Conservation (phyloP, 1,140 invertebrate species). For the Adelges cooleyi region DNA sequence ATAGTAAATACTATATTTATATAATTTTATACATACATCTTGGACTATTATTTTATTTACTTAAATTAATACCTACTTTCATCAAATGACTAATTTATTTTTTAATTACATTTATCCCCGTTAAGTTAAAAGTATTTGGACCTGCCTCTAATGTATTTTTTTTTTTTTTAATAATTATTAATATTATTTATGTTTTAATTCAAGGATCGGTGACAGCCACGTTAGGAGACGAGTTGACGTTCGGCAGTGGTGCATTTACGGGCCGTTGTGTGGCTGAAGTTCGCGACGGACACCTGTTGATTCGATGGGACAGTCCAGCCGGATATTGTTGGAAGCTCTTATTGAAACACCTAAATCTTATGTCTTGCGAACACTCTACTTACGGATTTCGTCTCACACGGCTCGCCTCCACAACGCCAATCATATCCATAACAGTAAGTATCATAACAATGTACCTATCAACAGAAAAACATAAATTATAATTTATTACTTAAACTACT, state of each 20-base stretch:
- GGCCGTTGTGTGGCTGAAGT: conserved; percentile 11
- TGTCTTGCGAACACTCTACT: not conserved
- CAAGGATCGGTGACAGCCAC: conserved; percentile 4
- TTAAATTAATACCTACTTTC: too few species aligned
- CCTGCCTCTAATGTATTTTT: too few species aligned
- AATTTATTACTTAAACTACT: too few species aligned
- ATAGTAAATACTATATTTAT: too few species aligned
- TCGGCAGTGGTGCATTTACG: not conserved
- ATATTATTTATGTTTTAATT: too few species aligned
- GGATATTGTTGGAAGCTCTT: conserved; percentile 16
- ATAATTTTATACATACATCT: too few species aligned
- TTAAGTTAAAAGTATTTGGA: too few species aligned
- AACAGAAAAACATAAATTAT: not conserved
- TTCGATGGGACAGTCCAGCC: conserved; percentile 6
- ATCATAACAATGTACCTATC: not conserved
- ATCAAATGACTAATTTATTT: too few species aligned
- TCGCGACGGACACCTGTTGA: conserved; percentile 1
- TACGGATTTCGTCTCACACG: not conserved
- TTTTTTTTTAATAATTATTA: too few species aligned
- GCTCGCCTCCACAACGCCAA: not conserved
- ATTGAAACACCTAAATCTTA: not conserved
- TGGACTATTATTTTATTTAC: too few species aligned
- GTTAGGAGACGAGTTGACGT: not conserved
- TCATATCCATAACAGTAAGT: not conserved
- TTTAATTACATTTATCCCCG: too few species aligned